Percentiles rank a stretch among this genome's conserved stretches.
Evolutionary conservation across 2,113 vertebrate species (phyloP).

Genomic region (Tapirus terrestris): DNA sequence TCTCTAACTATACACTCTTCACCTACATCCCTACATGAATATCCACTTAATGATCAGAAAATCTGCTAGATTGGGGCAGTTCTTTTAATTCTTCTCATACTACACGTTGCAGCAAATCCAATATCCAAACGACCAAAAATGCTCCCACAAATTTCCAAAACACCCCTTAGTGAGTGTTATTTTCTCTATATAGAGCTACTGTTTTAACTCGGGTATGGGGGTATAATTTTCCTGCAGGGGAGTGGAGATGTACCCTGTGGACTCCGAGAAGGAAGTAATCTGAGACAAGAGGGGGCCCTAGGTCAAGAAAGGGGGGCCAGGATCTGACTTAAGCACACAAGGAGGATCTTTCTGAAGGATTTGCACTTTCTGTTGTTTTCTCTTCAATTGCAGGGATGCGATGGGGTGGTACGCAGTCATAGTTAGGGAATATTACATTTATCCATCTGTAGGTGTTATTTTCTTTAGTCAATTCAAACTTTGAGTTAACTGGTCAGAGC

Average conservation of each 20-base stretch:
- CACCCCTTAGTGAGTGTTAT: not conserved
- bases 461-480: not conserved
- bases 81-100: not conserved
- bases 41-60: not conserved
- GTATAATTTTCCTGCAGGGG: not conserved
- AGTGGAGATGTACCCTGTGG: not conserved
- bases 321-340: not conserved
- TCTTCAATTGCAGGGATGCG: not conserved
- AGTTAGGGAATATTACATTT: not conserved
- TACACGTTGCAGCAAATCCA: not conserved
- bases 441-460: not conserved
- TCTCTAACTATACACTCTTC: not conserved
- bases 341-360: not conserved
- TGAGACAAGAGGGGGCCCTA: not conserved
- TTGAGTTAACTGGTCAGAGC: not conserved
- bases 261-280: not conserved
- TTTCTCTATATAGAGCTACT: not conserved
- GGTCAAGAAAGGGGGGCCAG: not conserved
- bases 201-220: not conserved
- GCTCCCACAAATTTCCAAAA: not conserved
- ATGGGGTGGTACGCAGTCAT: not conserved
- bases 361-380: not conserved
- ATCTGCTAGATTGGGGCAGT: not conserved
- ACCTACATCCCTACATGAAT: not conserved
- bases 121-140: not conserved